Conservation (phyloP, 2,888 invertebrate species). For the Drosophila ustulata region DNA sequence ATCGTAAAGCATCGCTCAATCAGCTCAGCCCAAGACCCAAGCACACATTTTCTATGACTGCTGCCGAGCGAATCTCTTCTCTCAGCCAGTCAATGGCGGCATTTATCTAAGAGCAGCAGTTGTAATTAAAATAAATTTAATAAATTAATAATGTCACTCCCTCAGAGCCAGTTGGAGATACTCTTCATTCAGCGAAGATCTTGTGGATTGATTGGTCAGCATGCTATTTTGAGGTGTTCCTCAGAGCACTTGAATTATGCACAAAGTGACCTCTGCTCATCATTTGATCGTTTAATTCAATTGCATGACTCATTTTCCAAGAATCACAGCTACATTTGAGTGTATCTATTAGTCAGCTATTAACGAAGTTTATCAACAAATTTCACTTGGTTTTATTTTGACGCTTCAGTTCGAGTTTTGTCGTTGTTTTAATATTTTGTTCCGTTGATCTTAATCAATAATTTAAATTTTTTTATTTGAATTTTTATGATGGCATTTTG, state of each 20-base stretch:
- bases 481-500: conserved; percentile 67
- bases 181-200: not conserved
- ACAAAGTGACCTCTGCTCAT: not conserved
- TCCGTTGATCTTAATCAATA: conserved; percentile 77
- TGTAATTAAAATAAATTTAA: conserved; percentile 82
- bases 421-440: conserved; percentile 65
- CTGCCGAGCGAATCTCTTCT: conserved; percentile 11
- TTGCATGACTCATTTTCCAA: conserved; percentile 9
- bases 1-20: conserved; percentile 76
- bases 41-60: conserved; percentile 32
- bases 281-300: not conserved
- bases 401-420: conserved; percentile 49
- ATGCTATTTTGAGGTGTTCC: not conserved
- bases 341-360: conserved; percentile 32
- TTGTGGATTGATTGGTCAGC: not conserved
- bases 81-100: conserved; percentile 58
- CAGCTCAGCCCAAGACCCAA: conserved; percentile 37
- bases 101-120: conserved; percentile 62
- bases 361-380: not conserved
- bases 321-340: conserved; percentile 11
- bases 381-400: conserved; percentile 51
- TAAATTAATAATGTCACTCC: conserved; percentile 83
- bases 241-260: not conserved
- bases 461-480: conserved; percentile 78
- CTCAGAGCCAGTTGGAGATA: conserved; percentile 17